Evolutionary conservation across 2,888 invertebrate species (phyloP), one percentile per base, ranked within the genome.

Genomic region (Argyresthia albistria): DNA sequence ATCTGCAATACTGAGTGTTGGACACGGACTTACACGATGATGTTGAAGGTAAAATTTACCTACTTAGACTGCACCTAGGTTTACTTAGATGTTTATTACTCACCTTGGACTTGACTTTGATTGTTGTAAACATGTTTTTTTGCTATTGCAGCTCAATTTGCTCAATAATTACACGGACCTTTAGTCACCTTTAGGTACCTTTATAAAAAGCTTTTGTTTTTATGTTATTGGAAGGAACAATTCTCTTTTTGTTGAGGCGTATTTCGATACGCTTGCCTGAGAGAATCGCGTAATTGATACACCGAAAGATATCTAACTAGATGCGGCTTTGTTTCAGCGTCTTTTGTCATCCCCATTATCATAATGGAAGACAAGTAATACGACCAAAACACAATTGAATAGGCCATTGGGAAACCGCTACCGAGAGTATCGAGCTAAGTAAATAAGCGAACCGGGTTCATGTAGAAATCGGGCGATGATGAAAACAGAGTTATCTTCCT

Each of bases 51-150:
- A 48, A 8, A 15, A 37, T 15, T 35, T 9, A n/a, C 25, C 6
- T 25, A 25, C 11, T 35, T 47, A 12, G 35, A 35, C 9, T 47
- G n/a, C 12, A 12, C 8, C n/a, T n/a, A 10, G 61, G 25, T 25
- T 25, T 25, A 25, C 25, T 25, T 25, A 6, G 25, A 25, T 6
- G 25, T 25, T 25, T 25, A 6, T 25, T 25, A 6, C 25, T 6
- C 2, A 65, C 60, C 62, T 63, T 57, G 61, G 59, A 65, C 64
- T 66, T 65, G 65, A 65, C 64, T 65, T 50, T 50, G 46, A n/a
- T 47, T 35, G 10, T 36, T 8, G 35, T 35, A 36, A 47, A 36
- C 25, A 16, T 25, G 12, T 10, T 12, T n/a, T 35, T 25, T 35
- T 47, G 12, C 47, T 35, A 25, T 47, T 35, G 35, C 25, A 35